phyloP scores from a whole-genome alignment of 2,888 invertebrate genomes.

The Andricus quercusramuli region DNA sequence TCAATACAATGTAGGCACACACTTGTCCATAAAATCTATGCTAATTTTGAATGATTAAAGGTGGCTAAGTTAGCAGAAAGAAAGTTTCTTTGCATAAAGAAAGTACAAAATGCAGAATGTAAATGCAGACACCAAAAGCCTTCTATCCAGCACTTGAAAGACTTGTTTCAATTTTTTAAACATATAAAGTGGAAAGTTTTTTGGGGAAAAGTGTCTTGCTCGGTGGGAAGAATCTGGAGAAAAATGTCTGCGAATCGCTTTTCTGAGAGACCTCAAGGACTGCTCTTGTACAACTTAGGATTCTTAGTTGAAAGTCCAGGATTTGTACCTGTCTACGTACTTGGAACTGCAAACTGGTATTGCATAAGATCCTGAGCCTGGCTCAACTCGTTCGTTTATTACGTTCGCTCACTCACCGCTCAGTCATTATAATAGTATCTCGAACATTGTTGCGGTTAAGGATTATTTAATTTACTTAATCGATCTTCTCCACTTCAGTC shows the following conservation, averaged over 20 bases:
- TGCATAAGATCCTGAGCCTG: slow-evolving; percentile 64
- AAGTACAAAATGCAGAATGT: not conserved
- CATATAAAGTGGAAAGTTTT: slow-evolving; percentile 1
- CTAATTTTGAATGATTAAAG: not conserved
- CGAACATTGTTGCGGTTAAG: slow-evolving; percentile 62
- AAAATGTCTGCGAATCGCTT: slow-evolving; percentile 24
- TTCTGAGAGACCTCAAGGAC: slow-evolving; percentile 46
- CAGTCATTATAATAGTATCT: slow-evolving; percentile 61
- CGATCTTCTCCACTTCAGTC: slow-evolving; percentile 30
- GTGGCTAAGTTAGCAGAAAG: not conserved
- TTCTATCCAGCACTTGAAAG: no score
- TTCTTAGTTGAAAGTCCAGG: slow-evolving; percentile 53
- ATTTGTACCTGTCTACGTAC: slow-evolving; percentile 53
- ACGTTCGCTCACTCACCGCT: slow-evolving; percentile 58
- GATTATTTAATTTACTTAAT: slow-evolving; percentile 55
- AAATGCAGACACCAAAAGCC: no score
- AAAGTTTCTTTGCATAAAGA: not conserved
- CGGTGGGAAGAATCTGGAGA: not conserved
- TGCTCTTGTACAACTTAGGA: slow-evolving; percentile 38
- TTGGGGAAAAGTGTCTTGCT: not conserved
- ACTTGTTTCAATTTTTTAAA: not conserved
- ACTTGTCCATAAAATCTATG: not conserved
- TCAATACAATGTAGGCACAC: not conserved
- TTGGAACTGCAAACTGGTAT: slow-evolving; percentile 54
- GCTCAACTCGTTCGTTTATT: slow-evolving; percentile 50